Conservation (phyloP, 2,797 vertebrate species). For the Perodicticus potto region DNA sequence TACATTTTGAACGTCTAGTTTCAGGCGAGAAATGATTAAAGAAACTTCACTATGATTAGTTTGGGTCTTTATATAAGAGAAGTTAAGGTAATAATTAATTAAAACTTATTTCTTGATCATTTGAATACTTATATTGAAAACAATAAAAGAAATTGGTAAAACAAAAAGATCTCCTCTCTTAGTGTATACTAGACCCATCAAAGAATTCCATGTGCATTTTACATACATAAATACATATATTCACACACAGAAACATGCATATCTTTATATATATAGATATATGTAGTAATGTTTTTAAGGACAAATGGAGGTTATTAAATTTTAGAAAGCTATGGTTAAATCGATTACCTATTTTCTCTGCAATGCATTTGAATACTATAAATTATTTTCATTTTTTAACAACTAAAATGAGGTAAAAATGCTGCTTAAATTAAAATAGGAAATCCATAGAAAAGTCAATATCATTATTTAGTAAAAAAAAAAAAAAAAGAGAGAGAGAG, state of each 20-base stretch:
- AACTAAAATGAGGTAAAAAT: slow-evolving; percentile 54
- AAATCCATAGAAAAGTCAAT: slow-evolving; percentile 66
- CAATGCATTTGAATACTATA: background rate
- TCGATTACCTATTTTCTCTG: background rate
- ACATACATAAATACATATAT: background rate
- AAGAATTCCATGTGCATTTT: background rate
- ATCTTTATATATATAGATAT: background rate
- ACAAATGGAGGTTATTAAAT: background rate
- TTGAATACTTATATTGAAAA: slow-evolving; percentile 24
- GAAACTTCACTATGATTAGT: background rate
- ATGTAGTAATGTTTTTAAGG: background rate
- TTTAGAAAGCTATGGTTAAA: slow-evolving; percentile 5
- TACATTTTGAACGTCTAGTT: background rate
- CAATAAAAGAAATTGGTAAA: background rate
- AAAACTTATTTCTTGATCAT: slow-evolving; percentile 49
- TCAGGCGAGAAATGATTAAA: slow-evolving; percentile 49
- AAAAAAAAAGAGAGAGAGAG: no score
- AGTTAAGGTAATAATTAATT: background rate
- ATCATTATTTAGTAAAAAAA: slow-evolving; percentile 51
- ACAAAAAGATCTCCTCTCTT: background rate
- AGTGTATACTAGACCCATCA: background rate
- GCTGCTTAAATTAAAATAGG: slow-evolving; percentile 66
- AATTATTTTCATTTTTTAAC: slow-evolving; percentile 53
- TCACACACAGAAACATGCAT: background rate
- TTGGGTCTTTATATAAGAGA: background rate